Percentiles rank a stretch among this genome's conserved stretches.
Evolutionary conservation across 2,797 vertebrate genomes (phyloP).

Genomic region (Argentina silus): DNA sequence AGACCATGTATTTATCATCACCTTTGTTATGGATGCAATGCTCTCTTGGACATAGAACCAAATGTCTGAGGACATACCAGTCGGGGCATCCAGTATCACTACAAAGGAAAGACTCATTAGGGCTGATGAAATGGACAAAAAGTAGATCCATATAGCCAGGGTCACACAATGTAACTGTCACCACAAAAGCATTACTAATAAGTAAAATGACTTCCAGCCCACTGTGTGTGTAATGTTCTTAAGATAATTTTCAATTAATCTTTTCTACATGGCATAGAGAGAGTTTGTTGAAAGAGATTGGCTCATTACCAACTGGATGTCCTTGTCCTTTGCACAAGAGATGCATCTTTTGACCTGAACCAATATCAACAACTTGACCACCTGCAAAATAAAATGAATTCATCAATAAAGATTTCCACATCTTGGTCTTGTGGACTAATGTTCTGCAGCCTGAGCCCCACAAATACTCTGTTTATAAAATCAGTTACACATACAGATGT

Average conservation of each 20-base stretch:
- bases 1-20: slow-evolving; percentile 33
- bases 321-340: slow-evolving; percentile 82
- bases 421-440: neutral
- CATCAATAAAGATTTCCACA: neutral
- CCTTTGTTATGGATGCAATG: slow-evolving; percentile 77
- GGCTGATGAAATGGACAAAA: neutral
- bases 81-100: slow-evolving; percentile 82
- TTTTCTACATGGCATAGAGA: neutral
- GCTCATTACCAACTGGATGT: slow-evolving; percentile 75
- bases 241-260: neutral
- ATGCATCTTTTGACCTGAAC: slow-evolving; percentile 81
- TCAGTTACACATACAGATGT: too few species aligned
- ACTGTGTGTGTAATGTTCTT: too few species aligned
- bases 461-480: too few species aligned
- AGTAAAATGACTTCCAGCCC: too few species aligned
- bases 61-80: slow-evolving; percentile 82
- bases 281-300: neutral
- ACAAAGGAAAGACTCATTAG: slow-evolving; percentile 16
- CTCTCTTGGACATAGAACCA: slow-evolving; percentile 81
- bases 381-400: slow-evolving; percentile 50
- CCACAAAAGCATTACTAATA: too few species aligned
- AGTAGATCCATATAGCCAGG: too few species aligned
- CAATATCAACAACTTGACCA: slow-evolving; percentile 78
- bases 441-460: neutral
- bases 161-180: too few species aligned